Base-by-base conservation (phyloP, 2,113 vertebrate species). In the Pseudopodoces humilis region DNA sequence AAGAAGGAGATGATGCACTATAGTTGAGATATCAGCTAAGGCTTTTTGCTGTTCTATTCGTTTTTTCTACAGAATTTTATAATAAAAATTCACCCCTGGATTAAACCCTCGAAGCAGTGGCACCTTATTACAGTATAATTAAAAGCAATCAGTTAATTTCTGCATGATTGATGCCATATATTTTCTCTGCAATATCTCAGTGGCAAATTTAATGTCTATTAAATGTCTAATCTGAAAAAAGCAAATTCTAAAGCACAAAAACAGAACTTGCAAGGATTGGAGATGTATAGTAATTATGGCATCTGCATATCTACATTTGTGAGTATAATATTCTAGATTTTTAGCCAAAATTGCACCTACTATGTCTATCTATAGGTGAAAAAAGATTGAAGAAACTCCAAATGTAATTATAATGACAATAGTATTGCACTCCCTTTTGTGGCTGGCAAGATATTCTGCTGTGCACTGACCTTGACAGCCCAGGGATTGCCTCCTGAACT, bases 21-120 rank as follows among this genome's bases (percentile, higher is more conserved):
- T 43, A 85, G 44, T n/a, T 82, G 69, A 80, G 84, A 85, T 30
- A 84, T 81, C 92, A 94, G 75, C 90, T 96, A 95, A 95, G 62
- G 21, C 43, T 95, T 37, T 97, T 94, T 95, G 72, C 55, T 91
- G n/a, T 96, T 95, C 58, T 92, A 94, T 92, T 95, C 13, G 8
- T 20, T 24, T 47, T 68, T 95, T 97, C 96, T 89, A n/a, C 39
- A 74, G 44, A 95, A 94, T 65, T 97, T 97, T 94, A 71, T 95
- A 95, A 74, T 95, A 96, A 95, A 97, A 97, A 89, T 62, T 96
- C 91, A 96, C 71, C 44, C 22, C 56, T 80, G n/a, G 55, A 70
- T 96, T 96, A 96, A 96, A 96, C 50, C n/a, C 44, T 96, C 76
- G 65, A 94, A 88, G 77, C 50, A 83, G n/a, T 94, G 41, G 18